These are phyloP conservation scores for Lycia hirtaria DNA, from an alignment of 2,888 invertebrate genomes.

Conservation along the genomic window DNA sequence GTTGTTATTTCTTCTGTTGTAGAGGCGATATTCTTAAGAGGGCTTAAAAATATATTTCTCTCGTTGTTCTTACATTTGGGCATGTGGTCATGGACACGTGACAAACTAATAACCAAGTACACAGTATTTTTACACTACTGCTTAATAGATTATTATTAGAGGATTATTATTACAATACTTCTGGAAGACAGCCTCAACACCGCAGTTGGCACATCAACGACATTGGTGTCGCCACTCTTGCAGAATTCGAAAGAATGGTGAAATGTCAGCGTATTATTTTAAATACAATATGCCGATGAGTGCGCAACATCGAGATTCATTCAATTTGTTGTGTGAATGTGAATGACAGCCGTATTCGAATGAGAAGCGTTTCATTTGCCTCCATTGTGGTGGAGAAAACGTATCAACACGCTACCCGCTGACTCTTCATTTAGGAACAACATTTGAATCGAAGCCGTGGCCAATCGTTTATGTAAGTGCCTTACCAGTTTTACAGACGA, in stretches of 20 bases:
- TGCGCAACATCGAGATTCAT: constrained; percentile 33
- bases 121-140: not conserved
- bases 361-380: constrained; percentile 17
- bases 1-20: no score
- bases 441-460: not conserved
- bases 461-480: not conserved
- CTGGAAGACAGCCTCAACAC: constrained; percentile 23
- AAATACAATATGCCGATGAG: constrained; percentile 40
- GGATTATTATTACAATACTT: constrained; percentile 29
- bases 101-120: no score
- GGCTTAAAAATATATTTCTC: no score
- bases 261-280: constrained; percentile 44
- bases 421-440: constrained; percentile 5
- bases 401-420: constrained; percentile 6
- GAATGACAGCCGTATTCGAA: constrained; percentile 17
- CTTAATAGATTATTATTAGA: constrained; percentile 10
- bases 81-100: no score
- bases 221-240: constrained; percentile 43
- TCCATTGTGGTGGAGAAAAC: constrained; percentile 17
- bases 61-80: no score
- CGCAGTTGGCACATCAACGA: constrained; percentile 38
- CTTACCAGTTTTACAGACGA: no score
- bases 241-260: constrained; percentile 41
- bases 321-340: constrained; percentile 30
- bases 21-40: no score